Evolutionary conservation across 2,113 vertebrate genomes (phyloP), one percentile per base, ranked within the genome.

Genomic region (Menidia beryllina): DNA sequence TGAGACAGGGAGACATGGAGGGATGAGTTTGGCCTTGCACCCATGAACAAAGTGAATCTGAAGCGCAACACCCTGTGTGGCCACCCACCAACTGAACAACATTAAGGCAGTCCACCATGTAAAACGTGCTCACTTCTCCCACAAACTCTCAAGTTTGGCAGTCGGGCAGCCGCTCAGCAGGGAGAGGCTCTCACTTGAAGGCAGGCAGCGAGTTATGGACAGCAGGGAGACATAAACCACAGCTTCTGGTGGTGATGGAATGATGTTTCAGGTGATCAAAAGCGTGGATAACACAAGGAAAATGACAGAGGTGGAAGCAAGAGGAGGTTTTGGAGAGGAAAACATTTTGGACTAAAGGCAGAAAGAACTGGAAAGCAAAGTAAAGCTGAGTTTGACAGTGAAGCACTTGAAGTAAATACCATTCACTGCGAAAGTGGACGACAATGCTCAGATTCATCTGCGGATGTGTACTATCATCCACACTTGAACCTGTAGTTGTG

Each of bases 251-350:
- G 58, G 66, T 87, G 89, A 91, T 79, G 83, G 86, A 88, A 83
- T 78, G 88, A 88, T 93, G 90, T 89, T 91, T 86, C 78, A 86
- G 75, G 76, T 83, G 85, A 93, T 94, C 89, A 92, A 90, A 91
- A 66, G 84, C 77, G 61, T 77, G 84, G 86, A 82, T 79, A 82
- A 88, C 82, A 86, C 81, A 84, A 63, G 72, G 83, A 72, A 91
- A 86, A 88, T 69, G 85, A 86, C 90, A 88, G 88, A 83, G 84
- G 81, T 79, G 76, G 73, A 82, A 83, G n/a, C 76, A 53, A 81
- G 70, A 77, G 88, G 84, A 81, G 83, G 85, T 61, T 63, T 60
- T 5, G 45, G 45, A 52, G 69, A 69, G 80, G 76, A 88, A 89
- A 90, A 85, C 66, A 82, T 86, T 81, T 85, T 83, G 43, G 77